Evolutionary conservation across 1,140 invertebrate genomes (phyloP), one percentile per base, ranked within the genome.

Genomic region (Zaprionus tsacasi): DNA sequence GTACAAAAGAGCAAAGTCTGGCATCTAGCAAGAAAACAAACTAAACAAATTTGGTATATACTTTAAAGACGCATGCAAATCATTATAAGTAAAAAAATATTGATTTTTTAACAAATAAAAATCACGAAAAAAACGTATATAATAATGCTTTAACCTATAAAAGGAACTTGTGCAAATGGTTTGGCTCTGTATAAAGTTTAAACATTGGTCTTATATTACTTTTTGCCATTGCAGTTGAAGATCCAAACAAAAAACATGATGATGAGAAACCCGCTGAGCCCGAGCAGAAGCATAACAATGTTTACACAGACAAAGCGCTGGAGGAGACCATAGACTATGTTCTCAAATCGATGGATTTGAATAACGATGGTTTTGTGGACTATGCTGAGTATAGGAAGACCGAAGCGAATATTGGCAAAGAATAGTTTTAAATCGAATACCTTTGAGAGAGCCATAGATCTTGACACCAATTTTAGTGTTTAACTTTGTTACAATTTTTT

Each of bases 281-380:
- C 13, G 69, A 77, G n/a, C 65, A 88, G 11, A 81, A 78, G 43
- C 12, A 56, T 1, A 78, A 77, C 15, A 68, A 45, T 11, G 73
- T 89, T 6, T 92, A 92, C 55, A 93, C 93, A 43, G 96, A 97
- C 80, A 92, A 94, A 6, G 94, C 95, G 59, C 89, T 97, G 0
- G 76, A 92, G n/a, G 93, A 94, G 50, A 94, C 96, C 65, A 95
- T 97, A 40, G 96, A 97, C 82, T 93, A 94, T 13, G 95, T 96
- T 15, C 91, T 97, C 7, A 93, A 94, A 59, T 93, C 95, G 66
- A 95, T 96, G 82, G 97, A 97, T 90, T 92, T 93, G n/a, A 95
- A 97, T 91, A 93, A 94, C 21, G 96, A 97, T 91, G 97, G 97
- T 1, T 97, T 93, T 83, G 95, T 97, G 60, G 95, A 96, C 86